Base-by-base conservation (phyloP, 1,140 invertebrate genomes). In the Trichogramma pretiosum region DNA sequence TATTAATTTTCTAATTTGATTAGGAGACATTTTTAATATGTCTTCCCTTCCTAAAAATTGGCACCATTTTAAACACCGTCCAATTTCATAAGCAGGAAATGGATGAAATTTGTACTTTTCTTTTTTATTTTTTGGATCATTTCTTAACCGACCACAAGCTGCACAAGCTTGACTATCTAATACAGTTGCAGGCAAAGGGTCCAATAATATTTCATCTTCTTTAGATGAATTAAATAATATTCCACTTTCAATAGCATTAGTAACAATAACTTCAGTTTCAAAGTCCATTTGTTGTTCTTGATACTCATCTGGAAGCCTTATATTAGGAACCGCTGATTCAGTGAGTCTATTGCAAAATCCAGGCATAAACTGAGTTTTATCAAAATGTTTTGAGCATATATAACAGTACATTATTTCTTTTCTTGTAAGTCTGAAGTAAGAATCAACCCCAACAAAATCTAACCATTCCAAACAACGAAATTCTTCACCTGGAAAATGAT, bases 351-450 rank as follows among this genome's bases (percentile, higher is more conserved):
- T 65, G 5, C 58, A 50, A 36, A 61, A 70, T 33, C 63, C 64
- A 26, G 52, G 35, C n/a, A 67, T 48, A 40, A 70, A 71, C 34
- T 72, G 70, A 5, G 60, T 61, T 17, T 39, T 51, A 33, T 68
- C 64, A 47, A 72, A 72, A 44, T 72, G 70, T 26, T 70, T 66
- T 0, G 70, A 72, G 45, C 70, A 72, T 23, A 72, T 72, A 30
- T 68, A 72, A 55, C 70, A 72, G 35, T 65, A 72, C 13, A 72
- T 57, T 17, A 71, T 72, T 56, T 72, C 70, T 38, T 71, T 72
- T 36, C 70, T 59, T 0, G 70, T 72, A 1, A 72, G 46, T 32
- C 70, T 62, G 14, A 70, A 72, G 50, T 72, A 72, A 0, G 70
- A 72, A 46, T 67, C 63, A 2, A 70, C 62, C 0, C 70, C 70